A percentile compares a stretch with the other conserved stretches of the same genome.
Conservation (phyloP, 2,113 vertebrate species). For the Pedetes capensis region DNA sequence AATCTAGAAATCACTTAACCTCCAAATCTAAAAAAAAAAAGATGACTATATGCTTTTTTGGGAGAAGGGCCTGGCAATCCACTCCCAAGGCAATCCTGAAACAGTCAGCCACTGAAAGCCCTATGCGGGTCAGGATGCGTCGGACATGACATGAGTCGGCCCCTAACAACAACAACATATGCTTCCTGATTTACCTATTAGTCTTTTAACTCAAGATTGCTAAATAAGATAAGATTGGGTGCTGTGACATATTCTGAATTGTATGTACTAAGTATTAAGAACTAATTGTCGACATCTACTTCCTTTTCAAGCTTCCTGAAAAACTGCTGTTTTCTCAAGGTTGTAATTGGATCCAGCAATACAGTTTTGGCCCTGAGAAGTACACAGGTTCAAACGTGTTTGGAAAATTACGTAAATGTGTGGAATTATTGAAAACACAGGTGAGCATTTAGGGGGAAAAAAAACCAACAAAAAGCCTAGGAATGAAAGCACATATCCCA, state of each 20-base stretch:
- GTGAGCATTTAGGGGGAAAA: slow-evolving; percentile 76
- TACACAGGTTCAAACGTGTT: slow-evolving; percentile 86
- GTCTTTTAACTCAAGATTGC: background rate
- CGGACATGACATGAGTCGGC: too few species aligned
- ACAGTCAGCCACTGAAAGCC: too few species aligned
- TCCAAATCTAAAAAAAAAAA: background rate
- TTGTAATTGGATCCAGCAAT: slow-evolving; percentile 90
- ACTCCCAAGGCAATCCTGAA: too few species aligned
- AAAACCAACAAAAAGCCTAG: too few species aligned
- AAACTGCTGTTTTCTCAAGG: slow-evolving; percentile 89
- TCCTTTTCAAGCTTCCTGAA: slow-evolving; percentile 85
- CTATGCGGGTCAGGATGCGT: too few species aligned
- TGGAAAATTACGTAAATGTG: slow-evolving; percentile 86
- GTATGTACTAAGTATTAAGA: background rate
- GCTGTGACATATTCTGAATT: background rate
- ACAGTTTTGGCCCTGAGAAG: slow-evolving; percentile 88
- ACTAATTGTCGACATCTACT: slow-evolving; percentile 52
- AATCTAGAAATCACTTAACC: background rate
- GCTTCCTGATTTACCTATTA: too few species aligned
- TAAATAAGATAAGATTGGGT: background rate
- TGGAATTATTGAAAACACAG: slow-evolving; percentile 84
- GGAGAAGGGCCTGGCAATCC: too few species aligned
- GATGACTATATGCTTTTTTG: background rate
- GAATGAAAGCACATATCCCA: background rate
- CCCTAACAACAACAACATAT: too few species aligned